These are phyloP conservation scores for Mastacembelus armatus DNA, from an alignment of 2,797 vertebrate species.

Conservation along the genomic window DNA sequence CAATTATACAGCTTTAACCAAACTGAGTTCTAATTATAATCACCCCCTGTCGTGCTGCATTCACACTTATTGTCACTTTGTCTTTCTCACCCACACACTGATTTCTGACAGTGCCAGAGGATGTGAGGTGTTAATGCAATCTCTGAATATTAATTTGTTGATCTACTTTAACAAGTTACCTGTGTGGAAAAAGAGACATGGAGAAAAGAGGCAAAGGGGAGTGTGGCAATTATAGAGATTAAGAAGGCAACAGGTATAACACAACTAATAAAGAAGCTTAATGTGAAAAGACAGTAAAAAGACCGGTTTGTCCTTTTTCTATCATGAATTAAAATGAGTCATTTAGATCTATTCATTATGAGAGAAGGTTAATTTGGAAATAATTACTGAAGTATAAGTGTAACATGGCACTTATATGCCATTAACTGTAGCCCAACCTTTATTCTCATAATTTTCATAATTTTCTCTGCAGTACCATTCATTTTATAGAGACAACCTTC, in stretches of 20 bases:
- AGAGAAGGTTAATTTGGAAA: constrained; percentile 36
- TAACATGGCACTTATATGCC: background rate
- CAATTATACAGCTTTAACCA: constrained; percentile 24
- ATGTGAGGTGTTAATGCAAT: constrained; percentile 50
- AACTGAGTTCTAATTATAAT: constrained; percentile 54
- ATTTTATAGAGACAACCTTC: background rate
- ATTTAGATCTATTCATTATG: constrained; percentile 20
- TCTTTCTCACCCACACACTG: background rate
- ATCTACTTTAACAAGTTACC: constrained; percentile 30
- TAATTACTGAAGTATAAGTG: constrained; percentile 14
- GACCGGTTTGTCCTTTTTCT: background rate
- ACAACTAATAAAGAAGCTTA: background rate
- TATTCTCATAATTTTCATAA: background rate
- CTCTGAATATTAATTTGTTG: constrained; percentile 55
- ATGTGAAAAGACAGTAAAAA: background rate
- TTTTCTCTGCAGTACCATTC: background rate
- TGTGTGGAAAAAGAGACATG: background rate
- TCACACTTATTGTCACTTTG: constrained; percentile 58
- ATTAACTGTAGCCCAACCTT: background rate
- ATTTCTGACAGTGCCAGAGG: constrained; percentile 18
- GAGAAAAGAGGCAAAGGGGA: background rate
- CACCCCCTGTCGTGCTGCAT: constrained; percentile 50
- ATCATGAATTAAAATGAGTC: too few relatives aligned
- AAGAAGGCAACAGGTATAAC: background rate
- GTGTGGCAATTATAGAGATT: background rate